Conservation (phyloP, 2,113 vertebrate genomes). For the Aegotheles bennettii region DNA sequence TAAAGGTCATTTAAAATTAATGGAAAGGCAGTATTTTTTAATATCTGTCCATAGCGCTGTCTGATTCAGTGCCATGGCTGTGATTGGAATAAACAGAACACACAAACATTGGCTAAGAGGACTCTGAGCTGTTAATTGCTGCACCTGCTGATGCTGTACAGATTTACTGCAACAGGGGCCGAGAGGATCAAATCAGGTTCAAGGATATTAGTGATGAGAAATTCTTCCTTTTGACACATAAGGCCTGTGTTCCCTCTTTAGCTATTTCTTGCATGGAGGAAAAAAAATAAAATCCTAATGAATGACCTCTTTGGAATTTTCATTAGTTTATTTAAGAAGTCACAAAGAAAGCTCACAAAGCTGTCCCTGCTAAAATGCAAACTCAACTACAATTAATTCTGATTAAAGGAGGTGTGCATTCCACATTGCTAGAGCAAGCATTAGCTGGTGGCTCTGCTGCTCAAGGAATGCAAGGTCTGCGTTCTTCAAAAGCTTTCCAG, state of each 20-base stretch:
- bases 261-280: background rate
- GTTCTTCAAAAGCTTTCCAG: constrained; percentile 4
- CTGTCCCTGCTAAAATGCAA: background rate
- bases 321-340: background rate
- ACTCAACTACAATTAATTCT: background rate
- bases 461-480: background rate
- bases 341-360: background rate
- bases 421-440: background rate
- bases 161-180: constrained; percentile 75
- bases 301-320: background rate
- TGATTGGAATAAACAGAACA: constrained; percentile 64
- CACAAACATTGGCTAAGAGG: constrained; percentile 39
- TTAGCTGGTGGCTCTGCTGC: background rate
- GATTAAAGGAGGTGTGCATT: background rate
- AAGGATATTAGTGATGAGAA: constrained; percentile 84
- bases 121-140: constrained; percentile 68
- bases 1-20: constrained; percentile 74
- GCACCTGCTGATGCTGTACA: constrained; percentile 74
- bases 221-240: constrained; percentile 77
- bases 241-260: constrained; percentile 60
- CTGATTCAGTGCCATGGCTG: constrained; percentile 42
- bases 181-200: constrained; percentile 72
- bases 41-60: constrained; percentile 48
- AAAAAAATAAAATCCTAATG: background rate
- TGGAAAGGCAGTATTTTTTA: constrained; percentile 70